These are phyloP conservation scores for Aptenodytes patagonicus DNA, from an alignment of 2,113 vertebrate species.

Conservation along the genomic window DNA sequence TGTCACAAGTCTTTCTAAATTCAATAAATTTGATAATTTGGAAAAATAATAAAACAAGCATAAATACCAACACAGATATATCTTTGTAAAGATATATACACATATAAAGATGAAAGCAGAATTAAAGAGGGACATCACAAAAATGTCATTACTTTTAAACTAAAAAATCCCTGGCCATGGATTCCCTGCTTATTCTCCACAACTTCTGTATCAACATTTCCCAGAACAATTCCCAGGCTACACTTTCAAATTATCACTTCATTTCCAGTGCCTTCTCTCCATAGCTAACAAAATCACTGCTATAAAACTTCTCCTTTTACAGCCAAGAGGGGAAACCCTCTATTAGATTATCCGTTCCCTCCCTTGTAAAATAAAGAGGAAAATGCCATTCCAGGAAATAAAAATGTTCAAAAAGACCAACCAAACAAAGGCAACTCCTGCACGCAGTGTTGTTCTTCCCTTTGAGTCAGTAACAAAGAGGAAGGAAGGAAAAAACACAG, in stretches of 20 bases:
- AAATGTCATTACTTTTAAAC: background rate
- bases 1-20: background rate
- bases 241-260: background rate
- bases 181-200: background rate
- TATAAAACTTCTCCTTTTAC: background rate
- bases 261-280: background rate
- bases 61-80: background rate
- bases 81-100: background rate
- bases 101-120: background rate
- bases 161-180: background rate
- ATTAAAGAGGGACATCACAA: background rate
- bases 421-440: background rate
- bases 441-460: background rate
- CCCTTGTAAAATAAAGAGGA: background rate
- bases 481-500: background rate
- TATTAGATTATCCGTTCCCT: background rate
- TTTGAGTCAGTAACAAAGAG: background rate
- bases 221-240: background rate
- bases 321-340: background rate
- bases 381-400: slow-evolving; percentile 12
- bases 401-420: background rate
- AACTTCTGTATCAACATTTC: background rate
- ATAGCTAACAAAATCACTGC: background rate
- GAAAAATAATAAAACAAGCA: background rate
- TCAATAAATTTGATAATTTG: background rate